Evolutionary conservation across 2,797 vertebrate genomes (phyloP).

Genomic region (Poeciliopsis presidionis): DNA sequence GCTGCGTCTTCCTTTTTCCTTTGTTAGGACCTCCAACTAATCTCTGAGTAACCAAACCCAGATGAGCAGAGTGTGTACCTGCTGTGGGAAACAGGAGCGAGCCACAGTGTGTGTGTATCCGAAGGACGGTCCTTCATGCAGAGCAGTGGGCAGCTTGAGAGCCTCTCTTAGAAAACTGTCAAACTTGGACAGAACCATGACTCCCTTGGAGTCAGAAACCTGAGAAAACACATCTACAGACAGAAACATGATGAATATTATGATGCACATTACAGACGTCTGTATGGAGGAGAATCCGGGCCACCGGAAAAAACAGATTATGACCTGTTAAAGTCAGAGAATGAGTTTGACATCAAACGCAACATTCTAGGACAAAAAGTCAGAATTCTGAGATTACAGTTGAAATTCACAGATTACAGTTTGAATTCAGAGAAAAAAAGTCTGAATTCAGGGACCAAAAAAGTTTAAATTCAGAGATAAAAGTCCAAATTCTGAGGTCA

Average conservation of each 20-base stretch:
- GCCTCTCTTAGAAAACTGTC: conserved; percentile 89
- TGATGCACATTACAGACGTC: too few species aligned
- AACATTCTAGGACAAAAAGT: too few species aligned
- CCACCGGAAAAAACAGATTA: too few species aligned
- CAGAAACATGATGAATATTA: conserved; percentile 20
- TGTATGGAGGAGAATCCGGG: too few species aligned
- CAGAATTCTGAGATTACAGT: too few species aligned
- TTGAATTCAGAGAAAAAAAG: too few species aligned
- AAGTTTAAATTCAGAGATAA: too few species aligned
- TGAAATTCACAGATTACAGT: too few species aligned
- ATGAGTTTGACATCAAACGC: too few species aligned
- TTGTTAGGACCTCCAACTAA: background rate
- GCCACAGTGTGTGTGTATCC: conserved; percentile 88
- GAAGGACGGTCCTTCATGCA: conserved; percentile 94
- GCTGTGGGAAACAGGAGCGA: conserved; percentile 91
- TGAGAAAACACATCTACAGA: conserved; percentile 94
- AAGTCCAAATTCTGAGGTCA: too few species aligned
- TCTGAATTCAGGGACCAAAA: too few species aligned
- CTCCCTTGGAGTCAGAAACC: conserved; percentile 89
- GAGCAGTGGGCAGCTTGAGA: conserved; percentile 89
- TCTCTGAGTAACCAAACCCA: background rate
- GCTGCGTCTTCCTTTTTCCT: background rate
- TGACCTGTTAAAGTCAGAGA: too few species aligned
- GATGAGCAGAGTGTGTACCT: conserved; percentile 73
- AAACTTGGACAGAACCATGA: conserved; percentile 88